Percentiles rank a stretch among this genome's conserved stretches.
These are phyloP conservation scores for Pitta sordida DNA, from an alignment of 2,113 vertebrate genomes.

Conservation along the genomic window DNA sequence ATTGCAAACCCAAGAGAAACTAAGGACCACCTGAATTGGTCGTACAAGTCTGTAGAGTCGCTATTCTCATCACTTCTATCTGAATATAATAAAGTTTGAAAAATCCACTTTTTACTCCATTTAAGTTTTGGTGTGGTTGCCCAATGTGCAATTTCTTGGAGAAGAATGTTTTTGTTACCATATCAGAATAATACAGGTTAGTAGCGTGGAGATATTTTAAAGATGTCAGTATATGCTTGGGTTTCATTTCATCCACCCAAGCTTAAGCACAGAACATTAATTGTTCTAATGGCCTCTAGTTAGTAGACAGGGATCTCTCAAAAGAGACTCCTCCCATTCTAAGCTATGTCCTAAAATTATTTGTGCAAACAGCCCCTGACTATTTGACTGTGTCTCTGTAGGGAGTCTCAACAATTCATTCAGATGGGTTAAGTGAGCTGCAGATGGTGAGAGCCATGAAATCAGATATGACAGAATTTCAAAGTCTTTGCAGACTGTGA, in stretches of 20 bases:
- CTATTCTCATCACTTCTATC: background rate
- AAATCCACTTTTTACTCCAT: background rate
- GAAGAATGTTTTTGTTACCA: background rate
- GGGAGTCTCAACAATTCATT: background rate
- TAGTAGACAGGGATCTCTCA: background rate
- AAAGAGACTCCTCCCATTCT: background rate
- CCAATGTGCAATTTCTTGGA: background rate
- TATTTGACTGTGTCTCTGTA: background rate
- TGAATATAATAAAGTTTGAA: background rate
- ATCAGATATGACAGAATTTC: background rate
- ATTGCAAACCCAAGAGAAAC: background rate
- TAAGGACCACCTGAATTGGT: background rate
- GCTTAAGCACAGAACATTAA: background rate
- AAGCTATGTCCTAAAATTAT: background rate
- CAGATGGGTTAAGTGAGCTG: background rate
- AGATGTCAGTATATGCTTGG: background rate
- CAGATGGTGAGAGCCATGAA: background rate
- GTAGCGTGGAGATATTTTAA: background rate
- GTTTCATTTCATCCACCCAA: background rate
- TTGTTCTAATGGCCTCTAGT: background rate
- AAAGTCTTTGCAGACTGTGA: background rate
- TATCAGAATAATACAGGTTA: background rate
- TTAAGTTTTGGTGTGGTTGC: background rate
- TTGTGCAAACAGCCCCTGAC: background rate
- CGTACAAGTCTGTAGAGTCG: background rate